Base-by-base conservation (phyloP, 2,797 vertebrate species). In the Malurus splendens region DNA sequence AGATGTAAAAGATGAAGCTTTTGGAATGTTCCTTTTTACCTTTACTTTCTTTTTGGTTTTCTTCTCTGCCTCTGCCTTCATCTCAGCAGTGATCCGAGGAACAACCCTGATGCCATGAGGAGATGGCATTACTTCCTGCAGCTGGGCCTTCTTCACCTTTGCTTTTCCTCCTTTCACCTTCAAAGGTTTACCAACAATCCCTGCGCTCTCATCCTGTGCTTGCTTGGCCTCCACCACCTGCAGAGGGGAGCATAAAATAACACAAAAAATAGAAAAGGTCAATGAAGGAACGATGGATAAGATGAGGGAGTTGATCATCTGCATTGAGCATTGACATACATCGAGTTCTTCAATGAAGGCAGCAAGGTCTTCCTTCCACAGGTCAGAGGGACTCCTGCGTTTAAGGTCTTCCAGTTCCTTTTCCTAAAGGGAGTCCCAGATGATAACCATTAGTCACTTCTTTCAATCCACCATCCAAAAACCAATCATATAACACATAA, bases 351-450 rank as follows among this genome's bases (percentile, higher is more conserved):
- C 98, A 17, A 98, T 57, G 88, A 99, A 99, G 66, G 91, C 97
- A 90, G 98, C 98, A 16, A 99, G 98, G 85, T 99, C 99, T 90
- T 97, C 98, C 93, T 87, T 99, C 99, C 99, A 99, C 76, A 99
- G 93, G 84, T 99, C 98, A 41, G 94, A 17, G 23, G 98, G 97
- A 67, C 30, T 93, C 96, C 98, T 99, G 82, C 65, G 87, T 91
- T 98, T 98, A 28, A 99, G 95, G 24, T 95, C 95, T 84, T 98
- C 96, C 82, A 99, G 95, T 90, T 99, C 99, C 23, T 90, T 90
- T 67, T 97, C 96, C 97, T 98, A 94, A 59, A 75, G 86, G 18
- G 20, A 79, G 83, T 57, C 25, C 57, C 18, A 90, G 47, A 61
- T 16, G 83, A 65, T 67, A 90, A 72, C 18, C 17, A 24, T 59